Conservation (phyloP, 1,140 invertebrate genomes). For the Lepidostoma basale region DNA sequence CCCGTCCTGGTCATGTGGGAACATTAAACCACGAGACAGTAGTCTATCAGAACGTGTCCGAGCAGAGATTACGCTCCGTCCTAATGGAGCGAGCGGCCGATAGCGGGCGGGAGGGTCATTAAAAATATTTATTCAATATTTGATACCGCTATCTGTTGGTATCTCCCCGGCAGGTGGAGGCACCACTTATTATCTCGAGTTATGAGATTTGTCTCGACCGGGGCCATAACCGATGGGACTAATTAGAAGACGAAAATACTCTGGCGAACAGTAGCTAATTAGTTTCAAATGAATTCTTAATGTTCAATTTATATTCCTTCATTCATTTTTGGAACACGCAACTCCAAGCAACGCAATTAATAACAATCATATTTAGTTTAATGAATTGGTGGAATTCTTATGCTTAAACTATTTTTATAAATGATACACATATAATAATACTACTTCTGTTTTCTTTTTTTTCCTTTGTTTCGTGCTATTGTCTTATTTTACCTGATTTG, state of each 20-base stretch:
- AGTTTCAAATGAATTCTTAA: too few species aligned
- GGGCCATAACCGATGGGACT: constrained; percentile 8
- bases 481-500: too few species aligned
- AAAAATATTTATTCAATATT: constrained; percentile 44
- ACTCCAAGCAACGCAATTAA: too few species aligned
- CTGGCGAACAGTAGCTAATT: constrained; percentile 9
- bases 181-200: background rate
- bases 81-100: constrained; percentile 39
- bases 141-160: constrained; percentile 18
- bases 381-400: too few species aligned
- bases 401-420: too few species aligned
- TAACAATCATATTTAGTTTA: too few species aligned
- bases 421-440: too few species aligned
- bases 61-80: constrained; percentile 34
- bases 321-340: too few species aligned
- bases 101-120: constrained; percentile 28
- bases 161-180: constrained; percentile 14
- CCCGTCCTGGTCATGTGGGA: constrained; percentile 16
- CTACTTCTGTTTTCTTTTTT: too few species aligned
- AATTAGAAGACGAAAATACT: constrained; percentile 20
- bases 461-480: too few species aligned
- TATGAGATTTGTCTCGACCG: constrained; percentile 22
- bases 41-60: constrained; percentile 41
- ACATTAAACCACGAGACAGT: constrained; percentile 41
- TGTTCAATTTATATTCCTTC: too few species aligned